A percentile compares a stretch with the other conserved stretches of the same genome.
Evolutionary conservation across 2,888 invertebrate species (phyloP).

Genomic region (Ophonus ardosiacus): DNA sequence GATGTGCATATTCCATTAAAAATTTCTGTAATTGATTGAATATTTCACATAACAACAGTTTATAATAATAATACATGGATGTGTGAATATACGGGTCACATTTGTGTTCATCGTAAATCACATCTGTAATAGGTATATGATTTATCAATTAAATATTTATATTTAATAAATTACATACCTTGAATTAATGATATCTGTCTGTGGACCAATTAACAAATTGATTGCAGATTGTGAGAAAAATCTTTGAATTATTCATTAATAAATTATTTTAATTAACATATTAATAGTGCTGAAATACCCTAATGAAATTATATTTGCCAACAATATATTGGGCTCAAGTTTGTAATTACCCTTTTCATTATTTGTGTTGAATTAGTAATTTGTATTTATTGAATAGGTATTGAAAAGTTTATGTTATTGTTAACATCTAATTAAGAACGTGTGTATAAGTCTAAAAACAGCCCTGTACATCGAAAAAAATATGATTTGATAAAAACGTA

Average conservation of each 20-base stretch:
- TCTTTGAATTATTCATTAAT: not conserved
- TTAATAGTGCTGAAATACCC: not conserved
- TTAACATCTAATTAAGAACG: too few relatives aligned
- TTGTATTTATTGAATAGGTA: too few relatives aligned
- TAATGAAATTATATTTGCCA: not conserved
- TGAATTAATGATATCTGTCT: not conserved
- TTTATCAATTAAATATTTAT: constrained; percentile 10
- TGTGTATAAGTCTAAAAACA: too few relatives aligned
- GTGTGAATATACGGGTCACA: not conserved
- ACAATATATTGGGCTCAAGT: not conserved
- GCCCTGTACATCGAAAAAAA: too few relatives aligned
- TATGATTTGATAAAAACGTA: too few relatives aligned
- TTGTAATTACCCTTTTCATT: too few relatives aligned
- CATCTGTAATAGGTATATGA: not conserved
- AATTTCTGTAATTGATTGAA: not conserved
- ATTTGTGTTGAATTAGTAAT: too few relatives aligned
- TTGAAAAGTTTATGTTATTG: too few relatives aligned
- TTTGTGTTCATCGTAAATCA: not conserved
- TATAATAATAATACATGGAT: not conserved
- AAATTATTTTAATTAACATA: constrained; percentile 11
- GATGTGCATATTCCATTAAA: not conserved
- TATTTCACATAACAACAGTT: not conserved
- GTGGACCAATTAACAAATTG: constrained; percentile 10
- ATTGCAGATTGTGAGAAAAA: not conserved
- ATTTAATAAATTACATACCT: constrained; percentile 4